These are phyloP conservation scores for Ostrea edulis DNA, from an alignment of 1,140 invertebrate genomes.

Conservation along the genomic window DNA sequence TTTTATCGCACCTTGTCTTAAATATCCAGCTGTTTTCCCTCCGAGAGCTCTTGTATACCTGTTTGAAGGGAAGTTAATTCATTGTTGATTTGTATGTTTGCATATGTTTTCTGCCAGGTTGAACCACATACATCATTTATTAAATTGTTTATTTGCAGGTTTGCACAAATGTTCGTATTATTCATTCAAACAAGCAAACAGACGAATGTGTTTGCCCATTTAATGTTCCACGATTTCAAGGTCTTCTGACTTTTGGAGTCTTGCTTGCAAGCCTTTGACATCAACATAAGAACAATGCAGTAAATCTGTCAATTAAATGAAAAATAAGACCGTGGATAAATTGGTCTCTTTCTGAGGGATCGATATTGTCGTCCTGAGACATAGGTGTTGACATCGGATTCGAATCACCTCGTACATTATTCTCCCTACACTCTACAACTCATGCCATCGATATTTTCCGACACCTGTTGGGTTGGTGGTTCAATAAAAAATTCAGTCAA, in stretches of 20 bases:
- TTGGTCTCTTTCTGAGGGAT: neutral
- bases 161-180: slow-evolving; percentile 39
- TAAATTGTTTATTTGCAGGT: slow-evolving; percentile 39
- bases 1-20: slow-evolving; percentile 27
- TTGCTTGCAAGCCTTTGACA: slow-evolving; percentile 4
- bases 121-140: slow-evolving; percentile 28
- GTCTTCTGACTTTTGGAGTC: neutral
- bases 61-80: slow-evolving; percentile 32
- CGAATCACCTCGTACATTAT: slow-evolving; percentile 3
- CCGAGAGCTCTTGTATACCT: slow-evolving; percentile 9
- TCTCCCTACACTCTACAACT: neutral
- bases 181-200: slow-evolving; percentile 35
- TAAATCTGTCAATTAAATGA: slow-evolving; percentile 35
- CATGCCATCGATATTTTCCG: neutral
- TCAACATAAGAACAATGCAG: slow-evolving; percentile 32
- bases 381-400: neutral
- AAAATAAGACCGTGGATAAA: neutral
- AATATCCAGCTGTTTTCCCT: neutral
- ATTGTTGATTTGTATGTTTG: slow-evolving; percentile 35
- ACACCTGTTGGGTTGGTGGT: neutral
- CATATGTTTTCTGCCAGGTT: slow-evolving; percentile 34
- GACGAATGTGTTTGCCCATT: slow-evolving; percentile 24
- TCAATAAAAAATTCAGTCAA: neutral
- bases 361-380: neutral
- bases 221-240: slow-evolving; percentile 25